Percentiles rank a stretch among this genome's conserved stretches.
Evolutionary conservation across 2,888 invertebrate species (phyloP).

Genomic region (Plebejus argus): DNA sequence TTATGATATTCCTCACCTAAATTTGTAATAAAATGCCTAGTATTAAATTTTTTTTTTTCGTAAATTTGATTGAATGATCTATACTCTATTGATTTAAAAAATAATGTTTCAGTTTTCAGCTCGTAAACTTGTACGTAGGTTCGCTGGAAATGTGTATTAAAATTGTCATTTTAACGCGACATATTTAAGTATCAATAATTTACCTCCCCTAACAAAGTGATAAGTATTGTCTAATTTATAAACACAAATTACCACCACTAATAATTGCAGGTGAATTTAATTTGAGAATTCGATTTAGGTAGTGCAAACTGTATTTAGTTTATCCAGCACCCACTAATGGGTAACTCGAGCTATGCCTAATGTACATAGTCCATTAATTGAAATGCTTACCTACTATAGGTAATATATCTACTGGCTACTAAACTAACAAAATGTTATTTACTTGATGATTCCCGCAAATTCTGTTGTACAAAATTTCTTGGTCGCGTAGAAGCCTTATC

Average conservation of each 20-base stretch:
- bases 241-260: neutral
- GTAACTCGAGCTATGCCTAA: neutral
- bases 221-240: neutral
- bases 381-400: neutral
- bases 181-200: too few species aligned
- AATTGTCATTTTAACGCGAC: neutral
- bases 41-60: too few species aligned
- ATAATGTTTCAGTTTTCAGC: too few species aligned
- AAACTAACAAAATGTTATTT: neutral
- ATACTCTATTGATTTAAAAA: too few species aligned
- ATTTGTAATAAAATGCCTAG: too few species aligned
- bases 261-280: neutral
- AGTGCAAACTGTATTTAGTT: neutral
- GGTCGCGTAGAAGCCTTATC: neutral
- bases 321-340: neutral
- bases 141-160: too few species aligned
- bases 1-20: neutral
- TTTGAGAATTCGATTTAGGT: neutral
- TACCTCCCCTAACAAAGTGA: neutral
- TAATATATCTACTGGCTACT: neutral
- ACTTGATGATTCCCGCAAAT: neutral
- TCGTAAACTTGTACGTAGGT: too few species aligned
- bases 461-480: neutral
- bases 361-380: neutral
- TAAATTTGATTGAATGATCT: too few species aligned